Conservation (phyloP, 1,140 invertebrate species). For the Heliconius eleuchia region DNA sequence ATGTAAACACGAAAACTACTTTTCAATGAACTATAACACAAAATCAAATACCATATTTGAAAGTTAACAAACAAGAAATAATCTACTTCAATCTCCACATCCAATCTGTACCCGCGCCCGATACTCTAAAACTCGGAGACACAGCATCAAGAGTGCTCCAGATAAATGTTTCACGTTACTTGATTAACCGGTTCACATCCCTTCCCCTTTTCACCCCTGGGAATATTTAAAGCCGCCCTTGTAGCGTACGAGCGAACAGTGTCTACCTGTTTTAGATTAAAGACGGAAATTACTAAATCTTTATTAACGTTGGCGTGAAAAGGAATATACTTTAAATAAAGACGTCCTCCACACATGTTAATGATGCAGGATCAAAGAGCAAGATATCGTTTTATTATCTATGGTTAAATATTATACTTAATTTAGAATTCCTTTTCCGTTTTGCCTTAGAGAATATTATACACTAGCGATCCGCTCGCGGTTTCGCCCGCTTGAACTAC, state of each 20-base stretch:
- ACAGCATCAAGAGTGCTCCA: conserved; percentile 76
- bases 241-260: conserved; percentile 61
- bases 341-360: conserved; percentile 6
- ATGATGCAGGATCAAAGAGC: conserved; percentile 6
- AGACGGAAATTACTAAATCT: conserved; percentile 67
- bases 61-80: conserved; percentile 33
- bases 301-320: conserved; percentile 54
- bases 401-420: background rate
- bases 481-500: too few relatives aligned
- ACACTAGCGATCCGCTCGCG: too few relatives aligned
- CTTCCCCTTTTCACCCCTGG: conserved; percentile 75
- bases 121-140: conserved; percentile 72
- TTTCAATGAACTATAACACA: background rate
- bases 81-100: conserved; percentile 36
- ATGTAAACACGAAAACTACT: background rate
- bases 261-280: conserved; percentile 68
- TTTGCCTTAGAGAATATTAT: background rate
- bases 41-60: conserved; percentile 16
- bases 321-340: conserved; percentile 24
- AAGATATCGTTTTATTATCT: background rate
- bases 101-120: conserved; percentile 64
- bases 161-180: conserved; percentile 80
- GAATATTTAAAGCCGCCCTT: conserved; percentile 77
- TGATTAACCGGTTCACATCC: conserved; percentile 77
- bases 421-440: background rate